Percentiles rank a stretch among this genome's conserved stretches.
Evolutionary conservation across 37 sponge, comb jelly and placozoan species (phyloP).

Genomic region (Chondrosia reniformis): DNA sequence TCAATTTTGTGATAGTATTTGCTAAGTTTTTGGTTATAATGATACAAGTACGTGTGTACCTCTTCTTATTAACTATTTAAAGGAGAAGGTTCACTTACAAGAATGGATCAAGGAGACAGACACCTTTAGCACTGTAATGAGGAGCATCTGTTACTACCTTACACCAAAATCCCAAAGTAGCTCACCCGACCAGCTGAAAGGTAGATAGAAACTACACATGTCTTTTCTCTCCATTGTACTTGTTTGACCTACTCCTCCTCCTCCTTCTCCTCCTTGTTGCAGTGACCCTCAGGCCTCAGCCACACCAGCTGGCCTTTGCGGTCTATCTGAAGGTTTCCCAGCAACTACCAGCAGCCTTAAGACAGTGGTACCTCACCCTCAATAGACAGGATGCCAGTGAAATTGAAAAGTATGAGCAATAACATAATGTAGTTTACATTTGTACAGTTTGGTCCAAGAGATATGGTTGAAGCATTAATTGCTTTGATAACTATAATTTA

Average conservation of each 20-base stretch:
- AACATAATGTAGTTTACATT: background rate
- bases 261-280: background rate
- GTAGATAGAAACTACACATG: background rate
- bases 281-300: background rate
- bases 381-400: constrained; percentile 45
- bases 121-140: background rate
- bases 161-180: background rate
- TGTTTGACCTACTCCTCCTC: background rate
- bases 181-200: background rate
- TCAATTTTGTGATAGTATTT: no score
- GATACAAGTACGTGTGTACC: background rate
- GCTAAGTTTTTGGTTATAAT: no score
- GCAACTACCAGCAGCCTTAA: constrained; percentile 62
- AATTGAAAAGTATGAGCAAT: constrained; percentile 28
- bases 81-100: constrained; percentile 2
- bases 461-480: background rate
- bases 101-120: background rate
- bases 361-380: constrained; percentile 78
- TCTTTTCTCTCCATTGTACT: background rate
- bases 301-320: constrained; percentile 12
- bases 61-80: background rate
- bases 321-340: constrained; percentile 32
- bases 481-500: no score
- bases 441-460: background rate
- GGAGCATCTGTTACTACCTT: background rate